These are phyloP conservation scores for Medauroidea extradentata DNA, from an alignment of 1,140 invertebrate genomes.

Conservation along the genomic window DNA sequence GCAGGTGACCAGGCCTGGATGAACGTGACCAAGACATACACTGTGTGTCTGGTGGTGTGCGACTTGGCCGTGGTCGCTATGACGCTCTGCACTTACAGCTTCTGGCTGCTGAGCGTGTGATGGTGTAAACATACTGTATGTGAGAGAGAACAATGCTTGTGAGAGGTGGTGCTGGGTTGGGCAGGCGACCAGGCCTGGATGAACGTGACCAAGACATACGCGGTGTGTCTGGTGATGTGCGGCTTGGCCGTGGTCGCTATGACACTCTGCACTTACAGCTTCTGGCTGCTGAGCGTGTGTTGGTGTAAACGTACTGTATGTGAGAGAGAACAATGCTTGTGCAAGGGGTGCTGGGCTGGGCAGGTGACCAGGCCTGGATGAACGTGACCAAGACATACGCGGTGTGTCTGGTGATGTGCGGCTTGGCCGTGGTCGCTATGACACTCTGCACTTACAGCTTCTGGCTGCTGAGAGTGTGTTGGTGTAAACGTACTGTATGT, in stretches of 20 bases:
- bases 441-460: conserved; percentile 51
- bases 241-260: conserved; percentile 66
- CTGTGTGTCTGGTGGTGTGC: conserved; percentile 68
- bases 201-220: conserved; percentile 76
- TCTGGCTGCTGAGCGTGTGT: conserved; percentile 32
- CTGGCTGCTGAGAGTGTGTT: too few species aligned
- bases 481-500: too few species aligned
- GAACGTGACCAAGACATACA: conserved; percentile 76
- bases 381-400: conserved; percentile 78
- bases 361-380: conserved; percentile 84
- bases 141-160: too few species aligned
- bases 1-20: conserved; percentile 84
- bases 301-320: too few species aligned
- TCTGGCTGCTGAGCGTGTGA: conserved; percentile 1
- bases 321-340: too few species aligned
- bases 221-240: conserved; percentile 68
- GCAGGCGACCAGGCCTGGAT: conserved; percentile 85
- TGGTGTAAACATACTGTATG: too few species aligned
- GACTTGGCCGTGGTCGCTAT: conserved; percentile 66
- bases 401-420: conserved; percentile 69
- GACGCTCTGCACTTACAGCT: conserved; percentile 52
- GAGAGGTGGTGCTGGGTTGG: conserved; percentile 81
- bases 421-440: conserved; percentile 63
- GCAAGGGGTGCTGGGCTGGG: conserved; percentile 80
- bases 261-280: conserved; percentile 53